These are phyloP conservation scores for Tragelaphus scriptus DNA, from an alignment of 2,113 vertebrate species.

Conservation along the genomic window DNA sequence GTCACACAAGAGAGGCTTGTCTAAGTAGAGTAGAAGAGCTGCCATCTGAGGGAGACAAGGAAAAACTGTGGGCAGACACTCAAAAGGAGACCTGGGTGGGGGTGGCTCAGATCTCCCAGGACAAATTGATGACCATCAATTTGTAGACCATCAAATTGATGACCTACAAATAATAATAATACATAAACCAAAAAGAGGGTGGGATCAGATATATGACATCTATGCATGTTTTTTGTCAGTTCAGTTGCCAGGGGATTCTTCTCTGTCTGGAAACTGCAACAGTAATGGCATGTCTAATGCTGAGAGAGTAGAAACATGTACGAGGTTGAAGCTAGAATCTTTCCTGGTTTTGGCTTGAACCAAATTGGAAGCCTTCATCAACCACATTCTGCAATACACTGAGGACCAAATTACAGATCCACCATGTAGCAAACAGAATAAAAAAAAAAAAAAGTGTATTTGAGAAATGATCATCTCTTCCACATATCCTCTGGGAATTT, in stretches of 20 bases:
- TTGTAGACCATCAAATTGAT: slow-evolving; percentile 77
- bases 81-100: slow-evolving; percentile 61
- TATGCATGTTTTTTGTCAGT: slow-evolving; percentile 72
- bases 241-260: slow-evolving; percentile 72
- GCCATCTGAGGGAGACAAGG: slow-evolving; percentile 58
- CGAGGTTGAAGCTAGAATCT: slow-evolving; percentile 66
- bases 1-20: slow-evolving; percentile 66
- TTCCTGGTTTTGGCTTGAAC: slow-evolving; percentile 76
- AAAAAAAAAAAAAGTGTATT: slow-evolving; percentile 36
- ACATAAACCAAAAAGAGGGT: slow-evolving; percentile 73
- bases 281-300: slow-evolving; percentile 64
- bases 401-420: slow-evolving; percentile 63
- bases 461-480: slow-evolving; percentile 58
- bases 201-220: slow-evolving; percentile 72
- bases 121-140: slow-evolving; percentile 75
- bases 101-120: slow-evolving; percentile 74
- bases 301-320: slow-evolving; percentile 67
- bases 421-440: slow-evolving; percentile 46
- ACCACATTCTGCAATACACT: slow-evolving; percentile 59
- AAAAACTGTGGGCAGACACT: slow-evolving; percentile 66
- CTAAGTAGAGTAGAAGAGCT: slow-evolving; percentile 80
- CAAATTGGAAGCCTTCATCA: slow-evolving; percentile 69
- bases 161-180: slow-evolving; percentile 82
- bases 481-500: slow-evolving; percentile 64
- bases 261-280: slow-evolving; percentile 66